phyloP scores from a whole-genome alignment of 2,888 invertebrate species.

The Andricus quercusramuli region DNA sequence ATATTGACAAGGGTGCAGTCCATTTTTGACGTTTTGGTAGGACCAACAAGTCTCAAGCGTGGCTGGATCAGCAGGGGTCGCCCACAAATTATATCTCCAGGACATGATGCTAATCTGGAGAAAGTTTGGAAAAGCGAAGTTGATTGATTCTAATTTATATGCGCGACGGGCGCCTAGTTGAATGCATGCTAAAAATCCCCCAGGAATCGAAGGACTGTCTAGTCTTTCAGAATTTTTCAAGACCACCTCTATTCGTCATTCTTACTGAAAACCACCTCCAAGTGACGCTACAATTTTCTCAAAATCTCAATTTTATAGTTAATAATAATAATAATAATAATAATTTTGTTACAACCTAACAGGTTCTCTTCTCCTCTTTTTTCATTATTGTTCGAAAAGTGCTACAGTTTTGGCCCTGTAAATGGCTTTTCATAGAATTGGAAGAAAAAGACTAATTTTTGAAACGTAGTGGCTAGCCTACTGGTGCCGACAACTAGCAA shows the following conservation, averaged over 20 bases:
- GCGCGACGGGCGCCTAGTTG: constrained; percentile 36
- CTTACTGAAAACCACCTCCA: background rate
- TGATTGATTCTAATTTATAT: constrained; percentile 59
- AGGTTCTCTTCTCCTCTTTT: too few relatives aligned
- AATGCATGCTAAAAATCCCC: constrained; percentile 9
- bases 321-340: too few relatives aligned
- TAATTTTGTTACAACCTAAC: too few relatives aligned
- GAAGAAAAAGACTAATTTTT: too few relatives aligned
- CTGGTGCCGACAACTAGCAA: too few relatives aligned
- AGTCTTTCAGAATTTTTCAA: background rate
- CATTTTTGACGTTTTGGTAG: constrained; percentile 66
- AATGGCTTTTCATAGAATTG: too few relatives aligned
- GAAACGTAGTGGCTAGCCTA: too few relatives aligned
- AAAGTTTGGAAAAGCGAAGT: constrained; percentile 76
- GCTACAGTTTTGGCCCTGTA: too few relatives aligned
- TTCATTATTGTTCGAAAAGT: too few relatives aligned
- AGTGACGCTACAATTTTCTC: background rate
- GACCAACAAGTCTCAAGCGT: constrained; percentile 60
- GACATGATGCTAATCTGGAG: constrained; percentile 77
- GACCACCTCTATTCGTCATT: background rate
- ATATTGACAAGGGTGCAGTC: constrained; percentile 78
- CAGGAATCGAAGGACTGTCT: background rate
- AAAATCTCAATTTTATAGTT: background rate
- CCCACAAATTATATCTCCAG: constrained; percentile 76
- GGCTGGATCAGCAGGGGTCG: constrained; percentile 72